Conservation (phyloP, 2,888 invertebrate genomes). For the Pseudococcus jackbeardsleyi region DNA sequence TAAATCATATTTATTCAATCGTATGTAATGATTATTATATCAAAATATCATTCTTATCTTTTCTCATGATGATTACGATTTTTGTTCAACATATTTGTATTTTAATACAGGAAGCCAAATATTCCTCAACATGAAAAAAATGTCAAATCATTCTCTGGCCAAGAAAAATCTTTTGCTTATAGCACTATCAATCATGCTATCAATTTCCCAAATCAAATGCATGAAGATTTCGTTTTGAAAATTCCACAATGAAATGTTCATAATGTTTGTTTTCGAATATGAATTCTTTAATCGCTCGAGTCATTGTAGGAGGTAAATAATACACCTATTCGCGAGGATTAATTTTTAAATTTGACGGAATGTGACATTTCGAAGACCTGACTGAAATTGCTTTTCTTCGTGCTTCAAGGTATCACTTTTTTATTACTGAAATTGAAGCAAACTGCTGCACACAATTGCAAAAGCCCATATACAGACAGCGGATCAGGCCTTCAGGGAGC, state of each 20-base stretch:
- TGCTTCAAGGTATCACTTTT: background rate
- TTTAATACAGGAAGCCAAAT: background rate
- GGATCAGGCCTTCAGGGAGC: background rate
- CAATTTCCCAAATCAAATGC: too few species aligned
- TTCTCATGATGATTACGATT: background rate
- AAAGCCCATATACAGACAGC: background rate
- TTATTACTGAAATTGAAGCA: background rate
- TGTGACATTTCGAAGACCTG: background rate
- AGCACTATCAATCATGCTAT: too few species aligned
- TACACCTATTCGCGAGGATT: background rate
- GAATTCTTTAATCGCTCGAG: background rate
- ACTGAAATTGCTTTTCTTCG: background rate
- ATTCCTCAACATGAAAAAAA: too few species aligned
- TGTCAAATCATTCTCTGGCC: too few species aligned
- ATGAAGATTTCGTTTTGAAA: too few species aligned
- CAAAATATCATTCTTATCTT: background rate
- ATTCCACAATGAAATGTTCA: background rate
- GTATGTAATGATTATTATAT: background rate
- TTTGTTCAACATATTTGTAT: background rate
- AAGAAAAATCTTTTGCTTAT: too few species aligned
- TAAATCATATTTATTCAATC: background rate
- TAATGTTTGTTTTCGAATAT: conserved; percentile 21
- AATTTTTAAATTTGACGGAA: background rate
- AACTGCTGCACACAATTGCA: background rate
- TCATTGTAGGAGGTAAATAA: background rate